phyloP scores from a whole-genome alignment of 2,113 vertebrate genomes.

The Platichthys stellatus region DNA sequence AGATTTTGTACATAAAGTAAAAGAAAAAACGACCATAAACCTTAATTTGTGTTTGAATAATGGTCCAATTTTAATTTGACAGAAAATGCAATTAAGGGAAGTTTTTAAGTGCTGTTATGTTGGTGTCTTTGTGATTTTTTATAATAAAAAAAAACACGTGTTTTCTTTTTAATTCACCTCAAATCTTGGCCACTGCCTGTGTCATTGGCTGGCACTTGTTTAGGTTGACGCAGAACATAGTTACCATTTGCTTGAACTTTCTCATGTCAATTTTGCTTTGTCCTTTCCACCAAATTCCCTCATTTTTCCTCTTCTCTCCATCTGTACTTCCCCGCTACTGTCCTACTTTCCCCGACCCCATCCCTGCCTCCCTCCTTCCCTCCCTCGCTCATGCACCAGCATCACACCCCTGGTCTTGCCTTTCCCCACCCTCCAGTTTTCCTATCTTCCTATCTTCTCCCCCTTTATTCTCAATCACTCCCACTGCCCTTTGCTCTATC shows the following conservation, averaged over 20 bases:
- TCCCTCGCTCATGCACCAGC: slow-evolving; percentile 6
- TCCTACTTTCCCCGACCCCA: slow-evolving; percentile 37
- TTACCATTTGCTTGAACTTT: neutral
- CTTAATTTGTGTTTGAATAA: too few species aligned
- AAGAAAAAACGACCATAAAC: too few species aligned
- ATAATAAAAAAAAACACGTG: too few species aligned
- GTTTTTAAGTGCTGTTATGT: neutral
- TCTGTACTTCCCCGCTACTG: neutral
- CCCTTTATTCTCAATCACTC: slow-evolving; percentile 1
- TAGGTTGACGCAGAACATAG: neutral
- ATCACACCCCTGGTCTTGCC: neutral
- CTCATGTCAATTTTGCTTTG: neutral
- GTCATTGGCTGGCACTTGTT: neutral
- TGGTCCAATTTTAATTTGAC: too few species aligned
- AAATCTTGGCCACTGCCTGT: neutral
- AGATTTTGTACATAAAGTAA: too few species aligned
- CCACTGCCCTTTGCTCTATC: neutral
- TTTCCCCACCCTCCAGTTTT: neutral
- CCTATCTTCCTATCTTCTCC: neutral
- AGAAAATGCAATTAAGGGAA: too few species aligned
- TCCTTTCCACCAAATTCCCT: slow-evolving; percentile 1
- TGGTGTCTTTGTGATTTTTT: too few species aligned
- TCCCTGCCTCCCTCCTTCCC: neutral
- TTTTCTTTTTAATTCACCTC: neutral
- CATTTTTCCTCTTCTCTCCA: neutral